Percentiles rank a stretch among this genome's conserved stretches.
Conservation (phyloP, 1,140 invertebrate species). For the Linepithema humile region DNA sequence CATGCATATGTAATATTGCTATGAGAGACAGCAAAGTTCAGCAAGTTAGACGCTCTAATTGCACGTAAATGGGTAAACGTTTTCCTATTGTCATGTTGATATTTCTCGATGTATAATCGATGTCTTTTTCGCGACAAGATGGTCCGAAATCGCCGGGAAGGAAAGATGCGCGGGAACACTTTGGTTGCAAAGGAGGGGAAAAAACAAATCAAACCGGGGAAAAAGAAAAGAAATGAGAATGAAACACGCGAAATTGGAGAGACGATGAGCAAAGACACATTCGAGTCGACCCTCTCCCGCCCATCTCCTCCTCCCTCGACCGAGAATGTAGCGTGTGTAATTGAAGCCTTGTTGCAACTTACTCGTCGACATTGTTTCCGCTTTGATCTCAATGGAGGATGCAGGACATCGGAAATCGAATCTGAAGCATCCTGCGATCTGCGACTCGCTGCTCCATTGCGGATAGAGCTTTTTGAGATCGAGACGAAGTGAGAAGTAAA, state of each 20-base stretch:
- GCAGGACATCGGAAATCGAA: background rate
- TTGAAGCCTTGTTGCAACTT: slow-evolving; percentile 11
- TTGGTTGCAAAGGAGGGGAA: slow-evolving; percentile 10
- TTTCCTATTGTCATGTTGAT: slow-evolving; percentile 79
- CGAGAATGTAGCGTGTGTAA: slow-evolving; percentile 19
- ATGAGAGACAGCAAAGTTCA: slow-evolving; percentile 60
- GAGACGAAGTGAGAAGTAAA: background rate
- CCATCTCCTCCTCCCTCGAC: background rate
- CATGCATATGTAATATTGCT: slow-evolving; percentile 56
- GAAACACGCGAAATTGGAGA: slow-evolving; percentile 4
- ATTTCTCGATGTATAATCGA: slow-evolving; percentile 80
- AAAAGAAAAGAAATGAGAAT: background rate
- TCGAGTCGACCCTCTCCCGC: background rate
- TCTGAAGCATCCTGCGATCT: background rate
- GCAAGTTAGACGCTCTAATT: slow-evolving; percentile 73
- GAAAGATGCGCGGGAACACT: background rate
- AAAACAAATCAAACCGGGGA: background rate
- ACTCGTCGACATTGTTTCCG: background rate
- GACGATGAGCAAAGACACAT: slow-evolving; percentile 3
- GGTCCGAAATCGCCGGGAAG: slow-evolving; percentile 20
- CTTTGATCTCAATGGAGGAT: background rate
- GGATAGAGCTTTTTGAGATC: background rate
- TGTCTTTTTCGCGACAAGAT: slow-evolving; percentile 72
- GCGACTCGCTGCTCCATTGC: background rate
- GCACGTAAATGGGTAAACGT: slow-evolving; percentile 77